Conservation (phyloP, 2,888 invertebrate genomes). For the Chloroclysta siterata region DNA sequence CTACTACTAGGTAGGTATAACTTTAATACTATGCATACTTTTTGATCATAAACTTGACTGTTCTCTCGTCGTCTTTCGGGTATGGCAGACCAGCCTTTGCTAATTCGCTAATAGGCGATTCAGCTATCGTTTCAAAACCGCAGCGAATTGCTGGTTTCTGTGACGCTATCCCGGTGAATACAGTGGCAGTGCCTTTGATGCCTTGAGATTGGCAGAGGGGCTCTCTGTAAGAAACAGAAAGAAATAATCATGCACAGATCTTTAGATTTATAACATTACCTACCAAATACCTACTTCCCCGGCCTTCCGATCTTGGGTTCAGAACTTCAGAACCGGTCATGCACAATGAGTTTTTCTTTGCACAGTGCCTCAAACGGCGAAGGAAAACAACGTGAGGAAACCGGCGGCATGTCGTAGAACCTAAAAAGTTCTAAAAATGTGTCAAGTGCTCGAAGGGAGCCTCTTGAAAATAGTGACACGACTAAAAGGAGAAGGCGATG, state of each 20-base stretch:
- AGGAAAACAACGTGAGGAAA: too few species aligned
- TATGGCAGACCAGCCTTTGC: conserved; percentile 60
- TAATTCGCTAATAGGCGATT: conserved; percentile 54
- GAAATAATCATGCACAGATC: background rate
- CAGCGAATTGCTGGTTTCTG: conserved; percentile 59
- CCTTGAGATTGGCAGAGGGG: conserved; percentile 55
- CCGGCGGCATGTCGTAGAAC: too few species aligned
- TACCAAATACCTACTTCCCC: too few species aligned
- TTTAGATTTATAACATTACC: too few species aligned
- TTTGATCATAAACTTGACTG: conserved; percentile 61
- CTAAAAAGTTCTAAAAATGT: too few species aligned
- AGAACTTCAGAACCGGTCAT: too few species aligned
- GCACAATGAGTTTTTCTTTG: too few species aligned
- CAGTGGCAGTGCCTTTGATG: conserved; percentile 60
- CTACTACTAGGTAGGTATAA: background rate
- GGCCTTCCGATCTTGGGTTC: too few species aligned
- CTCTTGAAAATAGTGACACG: too few species aligned
- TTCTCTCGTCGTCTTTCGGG: conserved; percentile 55
- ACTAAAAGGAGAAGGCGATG: too few species aligned
- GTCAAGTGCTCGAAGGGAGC: too few species aligned
- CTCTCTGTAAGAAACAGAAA: conserved; percentile 48
- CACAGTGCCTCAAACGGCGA: too few species aligned
- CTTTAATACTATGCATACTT: background rate
- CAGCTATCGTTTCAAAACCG: conserved; percentile 58
- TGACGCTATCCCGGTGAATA: conserved; percentile 67